Percentiles rank a stretch among this genome's conserved stretches.
Evolutionary conservation across 2,888 invertebrate species (phyloP).

Genomic region (Rhingia rostrata): DNA sequence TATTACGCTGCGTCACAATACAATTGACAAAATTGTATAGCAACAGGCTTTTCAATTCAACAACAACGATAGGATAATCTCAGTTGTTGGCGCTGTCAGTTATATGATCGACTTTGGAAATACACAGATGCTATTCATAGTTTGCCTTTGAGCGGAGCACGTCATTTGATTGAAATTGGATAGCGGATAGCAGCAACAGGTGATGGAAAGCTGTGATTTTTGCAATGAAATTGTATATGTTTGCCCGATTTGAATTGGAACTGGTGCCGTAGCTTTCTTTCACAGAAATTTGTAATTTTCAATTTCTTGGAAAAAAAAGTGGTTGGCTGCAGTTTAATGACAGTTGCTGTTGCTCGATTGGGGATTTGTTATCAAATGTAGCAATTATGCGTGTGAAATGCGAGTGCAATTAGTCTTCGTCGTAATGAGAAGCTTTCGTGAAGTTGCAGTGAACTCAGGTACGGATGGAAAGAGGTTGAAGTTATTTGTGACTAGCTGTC

Average conservation of each 20-base stretch:
- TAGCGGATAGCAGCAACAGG: not conserved
- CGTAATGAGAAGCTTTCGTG: too few species aligned
- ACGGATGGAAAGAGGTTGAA: too few species aligned
- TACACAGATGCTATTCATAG: slow-evolving; percentile 1
- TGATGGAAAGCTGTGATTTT: slow-evolving; percentile 2
- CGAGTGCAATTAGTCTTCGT: too few species aligned
- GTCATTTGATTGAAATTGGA: slow-evolving; percentile 10
- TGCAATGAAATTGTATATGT: not conserved
- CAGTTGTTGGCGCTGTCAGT: not conserved
- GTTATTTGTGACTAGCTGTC: too few species aligned
- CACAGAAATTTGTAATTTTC: not conserved
- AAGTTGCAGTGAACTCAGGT: too few species aligned
- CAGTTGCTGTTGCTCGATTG: not conserved
- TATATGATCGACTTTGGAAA: slow-evolving; percentile 20
- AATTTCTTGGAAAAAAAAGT: not conserved
- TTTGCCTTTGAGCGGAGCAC: not conserved
- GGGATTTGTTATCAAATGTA: not conserved
- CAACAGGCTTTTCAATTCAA: slow-evolving; percentile 27
- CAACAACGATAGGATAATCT: slow-evolving; percentile 21
- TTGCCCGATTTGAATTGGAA: not conserved
- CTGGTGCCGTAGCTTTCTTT: slow-evolving; percentile 7
- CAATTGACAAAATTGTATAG: slow-evolving; percentile 22
- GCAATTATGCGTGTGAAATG: too few species aligned
- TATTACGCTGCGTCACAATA: not conserved
- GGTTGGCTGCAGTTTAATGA: not conserved